Base-by-base conservation (phyloP, 64 coral and sea anemone species). In the Montipora sp. region DNA sequence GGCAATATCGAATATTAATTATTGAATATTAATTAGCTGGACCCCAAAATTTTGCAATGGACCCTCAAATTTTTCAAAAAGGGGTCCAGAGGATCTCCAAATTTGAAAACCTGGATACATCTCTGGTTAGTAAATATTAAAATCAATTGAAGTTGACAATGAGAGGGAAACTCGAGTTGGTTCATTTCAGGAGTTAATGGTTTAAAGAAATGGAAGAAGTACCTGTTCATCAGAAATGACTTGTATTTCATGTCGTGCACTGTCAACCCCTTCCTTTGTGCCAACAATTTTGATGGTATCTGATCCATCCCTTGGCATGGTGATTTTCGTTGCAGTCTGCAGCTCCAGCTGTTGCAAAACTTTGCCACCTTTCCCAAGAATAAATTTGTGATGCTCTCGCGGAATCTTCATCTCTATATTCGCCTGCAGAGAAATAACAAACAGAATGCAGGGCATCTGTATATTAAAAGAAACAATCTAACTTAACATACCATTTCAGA, bases 321-420 rank as follows among this genome's bases (percentile, higher is more conserved):
- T 99, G 75, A 99, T 99, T 59, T 96, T 93, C 20, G 98, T 99
- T 27, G 94, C 98, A 36, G 98, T 99, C 59, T 89, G 77, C 21
- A 96, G 59, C 67, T 99, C 98, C 73, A 99, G 50, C 48, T 94
- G 88, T 36, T 99, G 94, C 23, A 99, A 44, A 18, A 80, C 94
- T 48, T 99, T 99, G 22, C 98, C 98, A n/a, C 98, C 98, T 89
- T 94, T 93, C 9, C 98, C 98, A 80, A 99, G 92, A 76, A 99
- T 99, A 45, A 99, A 99, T 81, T 96, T 96, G 75, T 99, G 98
- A 18, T 99, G 92, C 73, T 99, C 98, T 68, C 78, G 82, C 21
- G 98, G 98, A 79, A 99, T 96, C 9, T 36, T 61, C 51, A 98
- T 57, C 57, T 98, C 96, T 93, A 93, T 81, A 83, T 90, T 87